Conservation (phyloP, 2,113 vertebrate species). For the Pterocles gutturalis region DNA sequence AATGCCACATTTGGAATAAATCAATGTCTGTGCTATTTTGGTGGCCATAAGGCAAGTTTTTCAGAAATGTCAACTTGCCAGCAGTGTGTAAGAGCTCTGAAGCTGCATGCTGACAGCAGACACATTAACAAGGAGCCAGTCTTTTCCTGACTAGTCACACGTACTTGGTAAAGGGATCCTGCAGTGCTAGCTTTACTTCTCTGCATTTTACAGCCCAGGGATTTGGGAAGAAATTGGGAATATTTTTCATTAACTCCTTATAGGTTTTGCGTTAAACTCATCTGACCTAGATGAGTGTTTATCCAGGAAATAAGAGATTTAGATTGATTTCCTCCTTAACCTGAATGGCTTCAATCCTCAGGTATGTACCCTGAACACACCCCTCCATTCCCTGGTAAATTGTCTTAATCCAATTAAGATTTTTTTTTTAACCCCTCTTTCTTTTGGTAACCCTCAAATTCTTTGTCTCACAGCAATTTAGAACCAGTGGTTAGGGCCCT, state of each 20-base stretch:
- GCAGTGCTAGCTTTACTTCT: neutral
- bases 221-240: neutral
- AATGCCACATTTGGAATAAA: neutral
- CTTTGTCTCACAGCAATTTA: neutral
- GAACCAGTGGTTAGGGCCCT: neutral
- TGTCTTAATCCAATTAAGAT: neutral
- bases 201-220: neutral
- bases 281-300: conserved; percentile 26
- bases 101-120: neutral
- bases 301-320: conserved; percentile 51
- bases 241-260: neutral
- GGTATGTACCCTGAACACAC: neutral
- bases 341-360: conserved; percentile 17
- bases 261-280: neutral
- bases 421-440: neutral
- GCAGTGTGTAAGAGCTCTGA: neutral
- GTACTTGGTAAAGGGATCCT: neutral
- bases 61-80: neutral
- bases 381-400: neutral
- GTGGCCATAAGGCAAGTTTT: neutral
- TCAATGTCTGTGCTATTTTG: neutral
- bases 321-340: conserved; percentile 29
- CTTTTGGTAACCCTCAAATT: neutral
- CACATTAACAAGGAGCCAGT: neutral
- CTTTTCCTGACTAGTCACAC: neutral